Conservation (phyloP, 2,888 invertebrate species). For the Eudemis profundana region DNA sequence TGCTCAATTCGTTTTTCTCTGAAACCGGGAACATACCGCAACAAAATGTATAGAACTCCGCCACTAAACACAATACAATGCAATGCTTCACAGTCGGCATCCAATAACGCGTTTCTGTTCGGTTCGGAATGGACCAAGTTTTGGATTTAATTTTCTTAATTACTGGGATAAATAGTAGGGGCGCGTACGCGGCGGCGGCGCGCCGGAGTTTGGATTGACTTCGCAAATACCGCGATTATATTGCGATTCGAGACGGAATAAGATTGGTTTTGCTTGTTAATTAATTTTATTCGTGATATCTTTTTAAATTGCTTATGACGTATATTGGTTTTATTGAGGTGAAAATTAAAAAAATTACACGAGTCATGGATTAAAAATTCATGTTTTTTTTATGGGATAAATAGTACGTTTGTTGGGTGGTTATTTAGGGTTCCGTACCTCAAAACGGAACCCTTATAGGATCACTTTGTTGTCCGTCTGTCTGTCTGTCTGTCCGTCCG, state of each 20-base stretch:
- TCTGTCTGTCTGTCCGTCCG: too few species aligned
- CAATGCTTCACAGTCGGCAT: slow-evolving; percentile 9
- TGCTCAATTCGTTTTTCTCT: too few species aligned
- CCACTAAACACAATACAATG: background rate
- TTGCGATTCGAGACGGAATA: background rate
- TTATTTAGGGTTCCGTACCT: too few species aligned
- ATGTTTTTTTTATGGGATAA: too few species aligned
- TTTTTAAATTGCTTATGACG: too few species aligned
- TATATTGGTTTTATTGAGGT: background rate
- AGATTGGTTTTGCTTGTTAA: background rate
- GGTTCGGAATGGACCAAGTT: slow-evolving; percentile 38
- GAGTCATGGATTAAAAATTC: too few species aligned
- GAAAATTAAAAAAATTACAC: too few species aligned
- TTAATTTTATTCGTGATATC: background rate
- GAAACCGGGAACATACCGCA: too few species aligned
- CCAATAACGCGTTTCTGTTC: slow-evolving; percentile 26
- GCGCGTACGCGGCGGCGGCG: slow-evolving; percentile 15
- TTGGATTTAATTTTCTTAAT: slow-evolving; percentile 41
- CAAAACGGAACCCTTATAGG: too few species aligned
- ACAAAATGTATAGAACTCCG: slow-evolving; percentile 6
- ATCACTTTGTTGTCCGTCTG: too few species aligned
- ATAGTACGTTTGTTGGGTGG: too few species aligned
- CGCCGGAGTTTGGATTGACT: slow-evolving; percentile 27
- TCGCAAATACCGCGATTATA: slow-evolving; percentile 19
- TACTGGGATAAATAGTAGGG: slow-evolving; percentile 29